Base-by-base conservation (phyloP, 2,113 vertebrate genomes). In the Lophius piscatorius region DNA sequence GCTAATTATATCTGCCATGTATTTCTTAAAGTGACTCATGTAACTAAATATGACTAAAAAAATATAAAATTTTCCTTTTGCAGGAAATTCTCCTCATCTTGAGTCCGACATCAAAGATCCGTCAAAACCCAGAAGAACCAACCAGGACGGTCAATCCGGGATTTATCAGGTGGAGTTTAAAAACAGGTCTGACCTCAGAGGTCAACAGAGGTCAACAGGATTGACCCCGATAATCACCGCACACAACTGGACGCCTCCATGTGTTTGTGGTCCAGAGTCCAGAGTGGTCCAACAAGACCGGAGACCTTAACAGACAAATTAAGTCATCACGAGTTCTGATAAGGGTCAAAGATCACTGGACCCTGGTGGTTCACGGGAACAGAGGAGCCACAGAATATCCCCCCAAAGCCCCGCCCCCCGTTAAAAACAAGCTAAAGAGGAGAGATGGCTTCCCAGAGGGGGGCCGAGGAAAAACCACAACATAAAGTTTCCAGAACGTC, bases 401-500 rank as follows among this genome's bases (percentile, higher is more conserved):
- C 11, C 42, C 34, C 3, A 22, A 34, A 31, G 16, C 21, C 21
- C 41, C 40, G 29, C 55, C 42, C 10, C 12, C 42, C 20, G 40
- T 29, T 28, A 44, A 40, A 52, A 47, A 51, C 33, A 24, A n/a
- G n/a, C n/a, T n/a, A n/a, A n/a, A n/a, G n/a, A n/a, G n/a, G n/a
- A n/a, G n/a, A n/a, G n/a, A n/a, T n/a, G 41, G 58, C 66, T 66
- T 72, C 74, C 29, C 81, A 78, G 80, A 74, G 64, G 74, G 87
- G 60, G 63, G 61, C 40, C 56, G 67, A 65, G 67, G 76, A 77
- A 74, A 63, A 65, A 83, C 86, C 75, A 21, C 86, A 85, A 41
- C 77, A 64, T 81, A 87, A 81, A 85, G 52, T 84, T 88, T 86
- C 87, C 86, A 85, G 70, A 64, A 54, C 54, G 10, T 9, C 21